Evolutionary conservation across 2,797 vertebrate species (phyloP), one percentile per base, ranked within the genome.

Genomic region (Brachymystax lenok): DNA sequence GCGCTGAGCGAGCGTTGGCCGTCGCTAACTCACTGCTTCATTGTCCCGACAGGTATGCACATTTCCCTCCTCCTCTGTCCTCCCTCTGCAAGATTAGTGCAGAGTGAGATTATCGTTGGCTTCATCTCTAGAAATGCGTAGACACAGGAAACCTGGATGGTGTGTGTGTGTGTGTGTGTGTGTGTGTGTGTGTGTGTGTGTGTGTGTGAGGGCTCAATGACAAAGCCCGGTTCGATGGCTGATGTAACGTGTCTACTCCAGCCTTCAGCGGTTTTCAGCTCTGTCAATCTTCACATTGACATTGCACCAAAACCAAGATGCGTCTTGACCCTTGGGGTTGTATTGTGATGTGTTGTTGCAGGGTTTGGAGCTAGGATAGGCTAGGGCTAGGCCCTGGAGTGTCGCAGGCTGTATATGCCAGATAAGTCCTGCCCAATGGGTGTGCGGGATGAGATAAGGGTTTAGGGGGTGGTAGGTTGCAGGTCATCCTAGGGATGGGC

Each of bases 361-460:
- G 46, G 69, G 21, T 54, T 28, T 17, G 21, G 51, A 24, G 28
- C 66, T 40, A 40, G 27, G 27, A 5, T 67, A 30, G 13, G 3
- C 61, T 12, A 52, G 5, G 40, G 21, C 21, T 71, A 28, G 50
- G 14, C 13, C 14, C 16, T 56, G 27, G 24, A 19, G 16, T 27
- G 14, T n/a, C 16, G 7, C 67, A 19, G 69, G 67, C 75, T 84
- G 85, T 40, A 1, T 0, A 78, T 73, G 0, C n/a, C 19, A 85
- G 93, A 93, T 94, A 91, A 90, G 84, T 73, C 73, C 76, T 3
- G 7, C 24, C 61, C 76, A 19, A 56, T 69, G 72, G 76, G 40
- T 64, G 76, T 73, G 74, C 71, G 27, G 46, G 63, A 56, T 75
- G 12, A 88, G 90, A 92, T 92, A 90, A 90, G 84, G 59, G 63